A percentile compares a stretch with the other conserved stretches of the same genome.
Evolutionary conservation across 1,140 invertebrate species (phyloP).

Genomic region (Atta texana): DNA sequence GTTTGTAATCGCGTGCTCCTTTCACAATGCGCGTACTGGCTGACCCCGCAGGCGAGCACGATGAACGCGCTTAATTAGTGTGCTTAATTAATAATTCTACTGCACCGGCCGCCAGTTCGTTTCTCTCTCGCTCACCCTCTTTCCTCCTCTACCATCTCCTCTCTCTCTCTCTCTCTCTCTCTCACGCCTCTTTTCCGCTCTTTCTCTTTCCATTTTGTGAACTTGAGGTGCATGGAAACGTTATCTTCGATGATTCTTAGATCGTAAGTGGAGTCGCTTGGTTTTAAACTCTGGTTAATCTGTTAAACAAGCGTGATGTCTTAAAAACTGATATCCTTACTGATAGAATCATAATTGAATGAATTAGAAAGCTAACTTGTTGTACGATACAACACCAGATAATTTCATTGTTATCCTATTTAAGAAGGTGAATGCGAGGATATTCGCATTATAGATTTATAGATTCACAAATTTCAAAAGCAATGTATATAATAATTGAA

Average conservation of each 20-base stretch:
- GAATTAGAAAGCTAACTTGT: neutral
- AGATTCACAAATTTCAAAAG: neutral
- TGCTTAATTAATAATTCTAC: conserved; percentile 76
- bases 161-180: neutral
- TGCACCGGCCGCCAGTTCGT: conserved; percentile 65
- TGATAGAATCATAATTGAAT: neutral
- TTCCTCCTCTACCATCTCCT: neutral
- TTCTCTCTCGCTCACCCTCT: conserved; percentile 50
- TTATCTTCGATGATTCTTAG: conserved; percentile 71
- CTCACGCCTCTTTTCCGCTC: neutral
- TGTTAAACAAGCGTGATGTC: neutral
- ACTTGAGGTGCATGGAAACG: conserved; percentile 66
- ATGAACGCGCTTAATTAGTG: conserved; percentile 77
- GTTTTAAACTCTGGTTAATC: neutral
- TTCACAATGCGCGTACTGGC: conserved; percentile 70
- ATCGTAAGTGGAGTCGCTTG: conserved; percentile 49
- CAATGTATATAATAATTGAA: neutral
- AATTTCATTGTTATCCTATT: conserved; percentile 6
- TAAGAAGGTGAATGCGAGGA: neutral
- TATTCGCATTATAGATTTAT: neutral
- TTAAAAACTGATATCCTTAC: neutral
- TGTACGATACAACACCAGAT: neutral
- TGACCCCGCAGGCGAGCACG: conserved; percentile 73
- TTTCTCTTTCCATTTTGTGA: conserved; percentile 17
- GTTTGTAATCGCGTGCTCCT: conserved; percentile 73